Base-by-base conservation (phyloP, 1,140 invertebrate species). In the Limonius californicus region DNA sequence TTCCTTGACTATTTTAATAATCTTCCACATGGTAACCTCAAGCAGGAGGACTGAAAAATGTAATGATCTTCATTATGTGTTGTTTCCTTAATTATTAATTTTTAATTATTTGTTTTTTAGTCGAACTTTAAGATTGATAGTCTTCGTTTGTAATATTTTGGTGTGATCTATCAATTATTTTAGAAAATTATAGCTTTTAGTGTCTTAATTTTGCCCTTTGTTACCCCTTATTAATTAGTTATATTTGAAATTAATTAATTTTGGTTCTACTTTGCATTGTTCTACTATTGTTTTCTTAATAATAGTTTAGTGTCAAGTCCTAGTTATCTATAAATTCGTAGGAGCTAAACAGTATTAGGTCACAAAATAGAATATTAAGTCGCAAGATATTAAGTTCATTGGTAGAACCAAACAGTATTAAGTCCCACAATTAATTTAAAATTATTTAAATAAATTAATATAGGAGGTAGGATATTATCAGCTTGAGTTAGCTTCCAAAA, bases 181-280 rank as follows among this genome's bases (percentile, higher is more conserved):
- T 32, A 54, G 50, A 20, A 19, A 54, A 54, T 54, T 20, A 3
- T 20, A 20, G 12, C 23, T 54, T 54, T 54, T 21, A 2, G 50
- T 18, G 50, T 54, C n/a, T 54, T 54, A 32, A 32, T 32, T 32
- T 54, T 54, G 16, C 50, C 50, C 23, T 54, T 54, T 4, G 14
- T 32, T 32, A 35, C n/a, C 23, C 27, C 32, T 56, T 32, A 56
- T 56, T 56, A 56, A 56, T 56, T 56, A 56, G 54, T 27, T 56
- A 56, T 56, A 23, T 30, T 56, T 56, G 23, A 56, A 30, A 32
- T 56, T 56, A 56, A 32, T 32, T 32, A 32, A 56, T 56, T 56
- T 7, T 21, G 18, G 18, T 54, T 54, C 50, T 54, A 54, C 16
- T 20, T 54, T 54, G 15, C 21, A 54, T 54, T 54, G 16, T 2